These are phyloP conservation scores for Drosophila silvestris DNA, from an alignment of 2,888 invertebrate species.

Conservation along the genomic window DNA sequence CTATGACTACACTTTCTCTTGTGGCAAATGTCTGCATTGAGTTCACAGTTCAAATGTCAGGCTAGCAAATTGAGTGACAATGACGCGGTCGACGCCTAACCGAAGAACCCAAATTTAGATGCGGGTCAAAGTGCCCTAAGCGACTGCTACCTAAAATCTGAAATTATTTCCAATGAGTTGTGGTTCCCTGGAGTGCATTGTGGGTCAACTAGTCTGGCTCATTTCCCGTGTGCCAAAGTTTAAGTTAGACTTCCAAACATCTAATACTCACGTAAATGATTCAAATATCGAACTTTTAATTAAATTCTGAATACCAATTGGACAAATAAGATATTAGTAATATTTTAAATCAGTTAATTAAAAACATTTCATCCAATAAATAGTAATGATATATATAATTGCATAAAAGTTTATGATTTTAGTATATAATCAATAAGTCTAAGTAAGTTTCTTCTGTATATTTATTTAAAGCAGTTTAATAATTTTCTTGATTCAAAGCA, in stretches of 20 bases:
- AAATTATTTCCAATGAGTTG: slow-evolving; percentile 20
- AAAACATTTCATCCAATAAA: neutral
- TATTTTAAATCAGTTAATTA: neutral
- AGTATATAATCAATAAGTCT: neutral
- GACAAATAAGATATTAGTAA: neutral
- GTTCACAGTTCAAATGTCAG: slow-evolving; percentile 70
- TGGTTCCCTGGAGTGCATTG: slow-evolving; percentile 7
- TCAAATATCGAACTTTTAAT: neutral
- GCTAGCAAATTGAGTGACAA: slow-evolving; percentile 64
- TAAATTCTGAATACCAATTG: neutral
- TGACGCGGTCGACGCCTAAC: slow-evolving; percentile 54
- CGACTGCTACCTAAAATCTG: slow-evolving; percentile 22
- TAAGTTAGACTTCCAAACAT: neutral
- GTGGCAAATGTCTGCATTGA: slow-evolving; percentile 35
- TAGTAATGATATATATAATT: neutral
- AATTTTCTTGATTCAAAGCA: no score
- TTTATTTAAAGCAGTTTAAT: neutral
- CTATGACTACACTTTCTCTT: slow-evolving; percentile 38
- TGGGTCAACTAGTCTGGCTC: neutral
- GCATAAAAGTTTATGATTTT: neutral
- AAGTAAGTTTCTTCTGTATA: neutral
- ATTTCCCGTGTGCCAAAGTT: neutral
- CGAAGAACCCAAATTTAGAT: slow-evolving; percentile 13
- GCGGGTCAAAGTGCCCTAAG: slow-evolving; percentile 28
- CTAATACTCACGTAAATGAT: neutral